Evolutionary conservation across 1,140 invertebrate genomes (phyloP), one percentile per base, ranked within the genome.

Genomic region (Whitmania pigra): DNA sequence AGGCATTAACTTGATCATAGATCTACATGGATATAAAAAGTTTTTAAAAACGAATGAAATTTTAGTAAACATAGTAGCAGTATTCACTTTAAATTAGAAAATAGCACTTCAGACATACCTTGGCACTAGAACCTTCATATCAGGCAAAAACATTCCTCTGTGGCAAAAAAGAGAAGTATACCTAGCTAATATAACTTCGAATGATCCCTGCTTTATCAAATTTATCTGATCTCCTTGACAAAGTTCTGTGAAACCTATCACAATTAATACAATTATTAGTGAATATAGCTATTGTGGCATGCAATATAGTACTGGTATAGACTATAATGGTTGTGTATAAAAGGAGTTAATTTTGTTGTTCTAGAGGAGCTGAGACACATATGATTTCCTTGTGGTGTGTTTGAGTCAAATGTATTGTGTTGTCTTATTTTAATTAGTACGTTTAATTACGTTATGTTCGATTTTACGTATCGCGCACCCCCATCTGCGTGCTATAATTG

Each of bases 181-280:
- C 15, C 80, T 78, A 29, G 78, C 75, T 53, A 81, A 49, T 75
- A 83, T 74, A 0, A 81, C 78, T 73, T 82, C 82, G 78, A 82
- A 83, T n/a, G 80, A 77, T 13, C 82, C 82, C 90, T 71, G 78
- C 83, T 97, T 98, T 73, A 99, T 86, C 57, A 98, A 84, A 67
- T 92, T 94, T 76, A 98, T 93, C 84, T 97, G 94, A 80, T 98
- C 94, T 76, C 95, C 93, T 83, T 96, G 92, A 18, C 91, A 88
- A 72, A 98, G 86, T 76, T 96, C 86, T 76, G 89, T 87, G 85
- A 97, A 97, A 72, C 94, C 93, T 78, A 71, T 6, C 76, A 75
- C 57, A 25, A 71, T 43, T 49, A 49, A 49, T 49, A 49, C 15
- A 36, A 36, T 36, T 6, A 36, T 36, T 36, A 36, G 31, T 36